phyloP scores from a whole-genome alignment of 2,797 vertebrate genomes.

The Phalloptychus januarius region DNA sequence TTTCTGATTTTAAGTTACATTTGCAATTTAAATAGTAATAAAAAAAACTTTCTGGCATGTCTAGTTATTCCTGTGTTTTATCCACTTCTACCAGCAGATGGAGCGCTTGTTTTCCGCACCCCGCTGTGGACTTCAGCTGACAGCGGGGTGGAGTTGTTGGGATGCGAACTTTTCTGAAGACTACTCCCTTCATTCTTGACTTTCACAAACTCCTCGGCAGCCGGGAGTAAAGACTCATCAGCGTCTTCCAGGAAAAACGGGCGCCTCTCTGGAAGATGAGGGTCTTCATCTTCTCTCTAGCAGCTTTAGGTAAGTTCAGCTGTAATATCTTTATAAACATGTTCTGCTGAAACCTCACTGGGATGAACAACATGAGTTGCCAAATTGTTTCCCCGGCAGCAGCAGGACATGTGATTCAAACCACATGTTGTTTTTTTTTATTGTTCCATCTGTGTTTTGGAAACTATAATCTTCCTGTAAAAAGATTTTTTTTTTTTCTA shows the following conservation, averaged over 20 bases:
- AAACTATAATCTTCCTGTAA: neutral
- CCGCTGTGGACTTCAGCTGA: neutral
- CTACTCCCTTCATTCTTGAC: constrained; percentile 32
- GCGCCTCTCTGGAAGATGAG: constrained; percentile 64
- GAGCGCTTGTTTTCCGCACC: constrained; percentile 23
- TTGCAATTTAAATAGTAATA: neutral
- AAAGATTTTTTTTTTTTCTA: neutral
- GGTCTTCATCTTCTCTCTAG: constrained; percentile 54
- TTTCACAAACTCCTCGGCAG: constrained; percentile 14
- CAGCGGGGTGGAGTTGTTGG: constrained; percentile 51
- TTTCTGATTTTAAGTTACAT: neutral
- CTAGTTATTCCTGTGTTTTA: neutral
- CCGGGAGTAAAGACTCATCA: constrained; percentile 12
- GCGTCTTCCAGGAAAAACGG: neutral
- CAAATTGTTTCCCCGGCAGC: constrained; percentile 7
- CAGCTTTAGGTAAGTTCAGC: constrained; percentile 74
- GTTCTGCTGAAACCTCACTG: neutral
- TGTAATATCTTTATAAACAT: constrained; percentile 7
- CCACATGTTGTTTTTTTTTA: constrained; percentile 36
- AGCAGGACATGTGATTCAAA: constrained; percentile 47
- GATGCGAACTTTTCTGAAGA: constrained; percentile 33
- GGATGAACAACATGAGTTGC: neutral
- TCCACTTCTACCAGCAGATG: constrained; percentile 34
- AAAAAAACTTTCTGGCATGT: neutral
- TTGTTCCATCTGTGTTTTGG: neutral